Evolutionary conservation across 2,888 invertebrate genomes (phyloP).

Genomic region (Hypena proboscidalis): DNA sequence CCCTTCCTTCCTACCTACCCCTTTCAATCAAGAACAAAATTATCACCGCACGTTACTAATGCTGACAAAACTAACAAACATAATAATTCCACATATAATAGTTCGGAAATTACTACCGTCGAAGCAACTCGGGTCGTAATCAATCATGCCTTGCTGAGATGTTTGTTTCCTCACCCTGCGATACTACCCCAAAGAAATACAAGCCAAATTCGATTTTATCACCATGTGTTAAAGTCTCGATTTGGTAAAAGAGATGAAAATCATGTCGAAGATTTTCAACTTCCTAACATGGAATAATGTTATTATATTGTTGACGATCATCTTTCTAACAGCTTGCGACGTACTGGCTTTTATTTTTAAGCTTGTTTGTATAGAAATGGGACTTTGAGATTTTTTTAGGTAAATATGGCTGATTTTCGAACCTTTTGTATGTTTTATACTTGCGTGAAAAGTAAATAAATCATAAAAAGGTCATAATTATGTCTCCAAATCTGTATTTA

Average conservation of each 20-base stretch:
- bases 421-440: too few relatives aligned
- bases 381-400: background rate
- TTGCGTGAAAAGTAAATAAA: too few relatives aligned
- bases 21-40: conserved; percentile 16
- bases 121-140: conserved; percentile 45
- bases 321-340: conserved; percentile 10
- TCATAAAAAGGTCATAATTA: too few relatives aligned
- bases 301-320: conserved; percentile 24
- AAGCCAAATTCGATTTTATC: conserved; percentile 22
- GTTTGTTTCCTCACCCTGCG: conserved; percentile 30
- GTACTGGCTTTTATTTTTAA: conserved; percentile 7
- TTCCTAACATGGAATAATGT: conserved; percentile 24
- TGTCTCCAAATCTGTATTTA: too few relatives aligned
- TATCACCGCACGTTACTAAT: conserved; percentile 18
- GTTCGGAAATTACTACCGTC: conserved; percentile 56
- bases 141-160: conserved; percentile 45
- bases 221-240: background rate
- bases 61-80: conserved; percentile 45
- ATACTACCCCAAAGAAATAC: conserved; percentile 7
- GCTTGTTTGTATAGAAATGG: background rate
- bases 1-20: background rate
- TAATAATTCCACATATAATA: conserved; percentile 44
- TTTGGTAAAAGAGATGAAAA: conserved; percentile 9
- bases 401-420: background rate
- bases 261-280: conserved; percentile 38